phyloP scores from a whole-genome alignment of 2,888 invertebrate species.

The Anoplius nigerrimus region DNA sequence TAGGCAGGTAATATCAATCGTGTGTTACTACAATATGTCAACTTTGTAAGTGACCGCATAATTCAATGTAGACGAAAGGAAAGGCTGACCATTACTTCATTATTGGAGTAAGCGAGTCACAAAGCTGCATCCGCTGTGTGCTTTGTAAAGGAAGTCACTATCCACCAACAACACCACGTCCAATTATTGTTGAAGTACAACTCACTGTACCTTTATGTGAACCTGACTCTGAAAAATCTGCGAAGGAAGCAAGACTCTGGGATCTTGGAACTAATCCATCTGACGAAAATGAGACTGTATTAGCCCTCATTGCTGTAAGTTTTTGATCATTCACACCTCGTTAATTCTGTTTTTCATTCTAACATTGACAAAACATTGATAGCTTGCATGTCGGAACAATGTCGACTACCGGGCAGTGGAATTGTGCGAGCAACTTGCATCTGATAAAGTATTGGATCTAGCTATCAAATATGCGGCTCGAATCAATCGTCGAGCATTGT shows the following conservation, averaged over 20 bases:
- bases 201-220: conserved; percentile 88
- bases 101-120: conserved; percentile 86
- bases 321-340: not conserved
- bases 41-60: conserved; percentile 1
- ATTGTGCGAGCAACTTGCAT: conserved; percentile 87
- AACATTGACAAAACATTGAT: conserved; percentile 34
- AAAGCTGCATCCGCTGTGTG: conserved; percentile 87
- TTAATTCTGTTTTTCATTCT: not conserved
- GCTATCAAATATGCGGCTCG: conserved; percentile 93
- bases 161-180: conserved; percentile 91
- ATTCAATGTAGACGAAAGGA: conserved; percentile 77
- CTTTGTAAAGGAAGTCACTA: conserved; percentile 92
- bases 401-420: conserved; percentile 91
- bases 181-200: conserved; percentile 86
- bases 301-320: conserved; percentile 92
- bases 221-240: conserved; percentile 85
- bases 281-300: conserved; percentile 85
- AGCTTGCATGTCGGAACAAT: conserved; percentile 90
- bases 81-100: conserved; percentile 86
- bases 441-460: conserved; percentile 85
- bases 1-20: conserved; percentile 77
- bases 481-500: conserved; percentile 85
- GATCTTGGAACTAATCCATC: conserved; percentile 80
- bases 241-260: conserved; percentile 85
- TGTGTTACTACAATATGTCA: conserved; percentile 17